phyloP scores from a whole-genome alignment of 2,113 vertebrate species.

The Xiphias gladius region DNA sequence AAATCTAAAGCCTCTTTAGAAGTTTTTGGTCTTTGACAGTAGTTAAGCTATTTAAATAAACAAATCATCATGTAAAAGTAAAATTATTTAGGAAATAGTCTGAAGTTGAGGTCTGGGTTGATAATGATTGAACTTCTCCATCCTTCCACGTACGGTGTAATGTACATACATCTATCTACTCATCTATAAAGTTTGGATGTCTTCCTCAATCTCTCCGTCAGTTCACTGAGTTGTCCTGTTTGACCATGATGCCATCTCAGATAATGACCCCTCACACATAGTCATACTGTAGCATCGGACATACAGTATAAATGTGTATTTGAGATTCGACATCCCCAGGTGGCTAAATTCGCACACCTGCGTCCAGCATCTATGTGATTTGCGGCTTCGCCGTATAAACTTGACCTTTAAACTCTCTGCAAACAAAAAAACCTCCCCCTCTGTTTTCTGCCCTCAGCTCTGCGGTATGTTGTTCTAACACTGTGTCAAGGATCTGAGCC shows the following conservation, averaged over 20 bases:
- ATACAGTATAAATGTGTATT: neutral
- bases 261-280: neutral
- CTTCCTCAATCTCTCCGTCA: neutral
- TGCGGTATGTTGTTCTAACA: constrained; percentile 43
- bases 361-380: constrained; percentile 5
- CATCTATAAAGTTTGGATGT: neutral
- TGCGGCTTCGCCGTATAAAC: constrained; percentile 28
- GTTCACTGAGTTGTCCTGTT: neutral
- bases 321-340: neutral
- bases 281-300: neutral
- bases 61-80: neutral
- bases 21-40: neutral
- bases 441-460: constrained; percentile 21
- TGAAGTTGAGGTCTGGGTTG: neutral
- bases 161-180: too few species aligned
- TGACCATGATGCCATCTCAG: neutral
- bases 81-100: neutral
- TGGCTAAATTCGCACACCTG: neutral
- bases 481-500: constrained; percentile 43
- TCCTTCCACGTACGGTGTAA: neutral
- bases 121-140: neutral
- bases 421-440: neutral
- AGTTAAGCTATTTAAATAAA: too few species aligned
- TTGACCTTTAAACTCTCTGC: constrained; percentile 24
- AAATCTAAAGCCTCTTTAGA: too few species aligned